Percentiles rank a stretch among this genome's conserved stretches.
phyloP scores from a whole-genome alignment of 2,797 vertebrate species.

The Lepilemur ruficaudatus region DNA sequence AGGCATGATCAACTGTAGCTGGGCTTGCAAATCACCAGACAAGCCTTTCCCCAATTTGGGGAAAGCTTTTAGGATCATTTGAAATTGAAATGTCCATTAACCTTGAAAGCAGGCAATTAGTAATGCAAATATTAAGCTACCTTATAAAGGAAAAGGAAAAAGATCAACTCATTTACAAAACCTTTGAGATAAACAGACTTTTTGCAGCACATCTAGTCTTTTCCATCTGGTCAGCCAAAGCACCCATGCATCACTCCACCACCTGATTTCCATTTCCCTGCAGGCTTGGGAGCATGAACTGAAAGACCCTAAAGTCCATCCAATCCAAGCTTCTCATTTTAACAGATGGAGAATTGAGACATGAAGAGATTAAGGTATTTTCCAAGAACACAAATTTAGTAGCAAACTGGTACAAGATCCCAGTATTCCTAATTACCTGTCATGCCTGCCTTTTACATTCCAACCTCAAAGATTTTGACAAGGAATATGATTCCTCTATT shows the following conservation, averaged over 20 bases:
- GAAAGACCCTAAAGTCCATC: not conserved
- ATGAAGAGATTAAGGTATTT: conserved; percentile 18
- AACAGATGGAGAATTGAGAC: conserved; percentile 12
- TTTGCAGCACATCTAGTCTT: not conserved
- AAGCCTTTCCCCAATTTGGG: not conserved
- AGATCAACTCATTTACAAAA: not conserved
- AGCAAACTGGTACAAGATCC: conserved; percentile 29
- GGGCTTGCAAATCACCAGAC: not conserved
- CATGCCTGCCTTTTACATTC: not conserved
- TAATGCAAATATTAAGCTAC: conserved; percentile 45
- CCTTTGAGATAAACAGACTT: conserved; percentile 10
- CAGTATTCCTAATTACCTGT: conserved; percentile 1
- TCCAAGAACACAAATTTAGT: not conserved
- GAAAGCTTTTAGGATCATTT: conserved; percentile 46
- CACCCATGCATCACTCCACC: not conserved
- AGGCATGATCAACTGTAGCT: not conserved
- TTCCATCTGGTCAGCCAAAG: not conserved
- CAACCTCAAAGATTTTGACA: not conserved
- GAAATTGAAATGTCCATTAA: conserved; percentile 54
- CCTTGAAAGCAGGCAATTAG: conserved; percentile 54
- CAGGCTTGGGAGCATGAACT: not conserved
- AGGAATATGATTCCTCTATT: not conserved
- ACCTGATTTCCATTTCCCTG: not conserved
- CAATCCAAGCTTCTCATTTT: not conserved
- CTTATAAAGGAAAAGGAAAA: conserved; percentile 16